Evolutionary conservation across 2,888 invertebrate species (phyloP).

Genomic region (Mystacides longicornis): DNA sequence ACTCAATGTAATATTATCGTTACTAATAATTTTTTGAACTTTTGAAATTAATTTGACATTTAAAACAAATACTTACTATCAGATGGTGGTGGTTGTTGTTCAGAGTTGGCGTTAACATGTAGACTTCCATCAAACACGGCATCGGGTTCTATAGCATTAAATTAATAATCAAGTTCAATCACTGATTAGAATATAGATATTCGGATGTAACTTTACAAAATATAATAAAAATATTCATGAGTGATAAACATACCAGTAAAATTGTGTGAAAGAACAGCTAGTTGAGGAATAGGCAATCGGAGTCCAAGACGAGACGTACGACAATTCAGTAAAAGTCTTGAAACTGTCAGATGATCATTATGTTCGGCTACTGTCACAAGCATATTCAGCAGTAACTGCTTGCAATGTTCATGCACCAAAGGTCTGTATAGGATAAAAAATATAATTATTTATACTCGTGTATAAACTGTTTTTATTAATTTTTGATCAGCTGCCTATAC

Average conservation of each 20-base stretch:
- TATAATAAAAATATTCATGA: background rate
- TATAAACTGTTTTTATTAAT: too few species aligned
- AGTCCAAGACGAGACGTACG: slow-evolving; percentile 70
- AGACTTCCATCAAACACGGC: slow-evolving; percentile 64
- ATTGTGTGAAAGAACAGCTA: slow-evolving; percentile 64
- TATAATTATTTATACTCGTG: too few species aligned
- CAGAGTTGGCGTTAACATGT: slow-evolving; percentile 44
- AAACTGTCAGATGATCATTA: slow-evolving; percentile 82
- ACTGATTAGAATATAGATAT: background rate
- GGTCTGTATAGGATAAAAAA: too few species aligned
- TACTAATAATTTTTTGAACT: too few species aligned
- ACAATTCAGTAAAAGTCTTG: slow-evolving; percentile 73
- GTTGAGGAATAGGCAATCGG: slow-evolving; percentile 61
- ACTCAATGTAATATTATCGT: too few species aligned
- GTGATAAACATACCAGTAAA: slow-evolving; percentile 60
- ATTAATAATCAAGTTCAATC: background rate
- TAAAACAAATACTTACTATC: slow-evolving; percentile 36
- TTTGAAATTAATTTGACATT: too few species aligned
- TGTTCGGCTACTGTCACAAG: slow-evolving; percentile 84
- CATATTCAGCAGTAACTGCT: slow-evolving; percentile 84
- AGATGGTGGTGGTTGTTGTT: slow-evolving; percentile 36
- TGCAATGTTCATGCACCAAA: slow-evolving; percentile 91
- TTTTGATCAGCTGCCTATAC: too few species aligned
- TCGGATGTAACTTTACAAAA: background rate
- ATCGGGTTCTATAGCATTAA: slow-evolving; percentile 52